Conservation (phyloP, 2,888 invertebrate genomes). For the Cheilosia soror region DNA sequence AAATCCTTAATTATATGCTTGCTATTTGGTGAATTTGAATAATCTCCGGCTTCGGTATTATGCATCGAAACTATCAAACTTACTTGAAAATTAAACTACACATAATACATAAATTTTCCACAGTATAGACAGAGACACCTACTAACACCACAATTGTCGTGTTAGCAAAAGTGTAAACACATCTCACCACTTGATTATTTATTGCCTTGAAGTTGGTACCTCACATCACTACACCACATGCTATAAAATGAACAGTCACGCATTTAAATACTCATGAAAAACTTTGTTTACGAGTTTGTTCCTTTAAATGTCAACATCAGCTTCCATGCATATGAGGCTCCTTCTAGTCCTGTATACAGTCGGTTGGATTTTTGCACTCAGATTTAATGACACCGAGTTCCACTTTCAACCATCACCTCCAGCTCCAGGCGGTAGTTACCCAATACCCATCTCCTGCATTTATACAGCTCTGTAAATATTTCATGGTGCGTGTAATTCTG, state of each 20-base stretch:
- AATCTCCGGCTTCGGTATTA: no score
- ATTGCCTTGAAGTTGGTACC: not conserved
- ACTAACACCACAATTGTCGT: no score
- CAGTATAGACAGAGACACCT: no score
- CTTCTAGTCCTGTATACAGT: not conserved
- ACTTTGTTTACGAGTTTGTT: conserved; percentile 24
- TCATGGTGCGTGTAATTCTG: conserved; percentile 32
- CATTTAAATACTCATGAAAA: conserved; percentile 7
- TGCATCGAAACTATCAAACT: no score
- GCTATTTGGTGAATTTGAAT: no score
- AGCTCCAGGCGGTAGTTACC: conserved; percentile 7
- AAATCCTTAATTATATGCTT: no score
- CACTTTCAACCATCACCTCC: not conserved
- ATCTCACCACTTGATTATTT: no score
- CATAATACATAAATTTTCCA: no score
- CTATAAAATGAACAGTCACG: not conserved
- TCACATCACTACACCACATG: not conserved
- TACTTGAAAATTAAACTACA: no score
- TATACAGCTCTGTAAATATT: conserved; percentile 42
- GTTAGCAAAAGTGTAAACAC: no score
- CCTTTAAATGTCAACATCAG: conserved; percentile 17
- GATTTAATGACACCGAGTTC: conserved; percentile 11
- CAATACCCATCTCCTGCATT: not conserved
- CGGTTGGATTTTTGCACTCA: conserved; percentile 16
- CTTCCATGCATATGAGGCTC: not conserved